A percentile compares a stretch with the other conserved stretches of the same genome.
phyloP scores from a whole-genome alignment of 2,888 invertebrate genomes.

The Bembecia ichneumoniformis region DNA sequence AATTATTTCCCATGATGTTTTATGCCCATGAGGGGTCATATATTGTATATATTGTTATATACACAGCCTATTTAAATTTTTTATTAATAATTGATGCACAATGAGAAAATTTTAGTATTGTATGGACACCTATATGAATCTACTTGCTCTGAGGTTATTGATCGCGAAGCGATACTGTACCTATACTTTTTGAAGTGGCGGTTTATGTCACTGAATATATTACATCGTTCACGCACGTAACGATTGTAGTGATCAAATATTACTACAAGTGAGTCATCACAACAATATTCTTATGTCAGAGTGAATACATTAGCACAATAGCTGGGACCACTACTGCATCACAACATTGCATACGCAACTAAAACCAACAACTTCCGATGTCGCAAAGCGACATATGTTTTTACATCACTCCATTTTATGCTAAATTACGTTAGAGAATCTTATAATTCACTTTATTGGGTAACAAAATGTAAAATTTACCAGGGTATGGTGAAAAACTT shows the following conservation, averaged over 20 bases:
- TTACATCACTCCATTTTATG: neutral
- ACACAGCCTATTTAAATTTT: too few species aligned
- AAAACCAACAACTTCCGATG: slow-evolving; percentile 28
- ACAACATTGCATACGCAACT: slow-evolving; percentile 15
- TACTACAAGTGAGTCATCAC: slow-evolving; percentile 10
- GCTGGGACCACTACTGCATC: slow-evolving; percentile 6
- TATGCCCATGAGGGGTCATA: too few species aligned
- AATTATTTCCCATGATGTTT: too few species aligned
- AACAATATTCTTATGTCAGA: slow-evolving; percentile 13
- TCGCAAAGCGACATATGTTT: slow-evolving; percentile 11
- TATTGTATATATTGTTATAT: too few species aligned
- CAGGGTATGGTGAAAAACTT: too few species aligned
- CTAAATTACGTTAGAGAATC: neutral
- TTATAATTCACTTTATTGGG: neutral
- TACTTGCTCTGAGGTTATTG: too few species aligned
- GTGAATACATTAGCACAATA: slow-evolving; percentile 16
- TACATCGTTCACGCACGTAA: neutral
- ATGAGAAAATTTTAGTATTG: too few species aligned
- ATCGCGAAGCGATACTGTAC: too few species aligned
- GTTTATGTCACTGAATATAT: too few species aligned
- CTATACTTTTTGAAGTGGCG: too few species aligned
- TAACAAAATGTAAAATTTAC: neutral
- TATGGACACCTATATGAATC: too few species aligned
- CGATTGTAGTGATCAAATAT: neutral
- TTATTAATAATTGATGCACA: too few species aligned